Evolutionary conservation across 2,888 invertebrate species (phyloP).

Genomic region (Trichogramma evanescens): DNA sequence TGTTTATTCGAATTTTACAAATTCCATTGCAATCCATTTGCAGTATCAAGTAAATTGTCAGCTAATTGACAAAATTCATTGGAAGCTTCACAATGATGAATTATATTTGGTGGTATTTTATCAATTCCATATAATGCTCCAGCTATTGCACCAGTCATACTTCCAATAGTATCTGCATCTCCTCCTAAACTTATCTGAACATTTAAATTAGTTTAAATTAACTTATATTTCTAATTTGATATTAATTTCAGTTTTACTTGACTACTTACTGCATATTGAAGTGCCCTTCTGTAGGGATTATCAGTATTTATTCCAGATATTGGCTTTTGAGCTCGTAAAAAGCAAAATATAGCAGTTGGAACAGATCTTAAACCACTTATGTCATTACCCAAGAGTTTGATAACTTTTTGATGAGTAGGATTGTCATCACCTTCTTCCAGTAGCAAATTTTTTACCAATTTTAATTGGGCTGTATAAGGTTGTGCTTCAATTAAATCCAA

Average conservation of each 20-base stretch:
- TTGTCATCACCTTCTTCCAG: slow-evolving; percentile 41
- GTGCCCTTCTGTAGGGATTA: slow-evolving; percentile 57
- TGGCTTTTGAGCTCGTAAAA: slow-evolving; percentile 52
- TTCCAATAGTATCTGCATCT: slow-evolving; percentile 71
- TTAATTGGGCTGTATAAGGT: slow-evolving; percentile 54
- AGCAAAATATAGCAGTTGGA: slow-evolving; percentile 66
- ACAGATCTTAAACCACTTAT: slow-evolving; percentile 63
- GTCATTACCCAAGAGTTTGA: slow-evolving; percentile 54
- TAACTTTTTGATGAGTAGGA: slow-evolving; percentile 49
- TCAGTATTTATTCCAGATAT: slow-evolving; percentile 51
- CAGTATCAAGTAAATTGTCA: slow-evolving; percentile 47
- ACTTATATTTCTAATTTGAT: neutral
- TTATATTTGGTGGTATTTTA: slow-evolving; percentile 49
- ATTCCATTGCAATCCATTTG: slow-evolving; percentile 17
- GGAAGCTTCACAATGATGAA: slow-evolving; percentile 56
- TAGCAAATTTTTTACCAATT: slow-evolving; percentile 50
- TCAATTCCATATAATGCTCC: slow-evolving; percentile 63
- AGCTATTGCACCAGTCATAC: slow-evolving; percentile 65
- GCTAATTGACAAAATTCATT: slow-evolving; percentile 52
- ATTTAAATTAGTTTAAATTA: slow-evolving; percentile 5
- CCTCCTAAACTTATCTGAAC: slow-evolving; percentile 60
- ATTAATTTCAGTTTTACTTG: neutral
- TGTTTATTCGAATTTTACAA: neutral
- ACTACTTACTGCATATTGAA: slow-evolving; percentile 55
- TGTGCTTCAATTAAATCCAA: slow-evolving; percentile 43